These are phyloP conservation scores for Calypte anna DNA, from an alignment of 2,113 vertebrate genomes.

Conservation along the genomic window DNA sequence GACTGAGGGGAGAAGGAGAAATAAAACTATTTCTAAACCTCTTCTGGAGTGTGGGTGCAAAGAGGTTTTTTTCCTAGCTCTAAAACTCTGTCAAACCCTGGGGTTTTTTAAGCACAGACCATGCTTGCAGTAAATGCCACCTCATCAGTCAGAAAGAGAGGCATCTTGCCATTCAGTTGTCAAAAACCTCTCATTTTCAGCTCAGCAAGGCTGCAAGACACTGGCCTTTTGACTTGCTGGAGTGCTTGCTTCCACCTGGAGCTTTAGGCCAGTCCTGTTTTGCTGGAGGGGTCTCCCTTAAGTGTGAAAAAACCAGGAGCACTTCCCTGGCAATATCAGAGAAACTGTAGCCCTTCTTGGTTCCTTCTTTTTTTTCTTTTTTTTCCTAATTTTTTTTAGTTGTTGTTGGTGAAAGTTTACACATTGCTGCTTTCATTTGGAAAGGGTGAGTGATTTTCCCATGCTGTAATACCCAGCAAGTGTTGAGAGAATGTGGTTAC, in stretches of 20 bases:
- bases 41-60: slow-evolving; percentile 1
- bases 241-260: background rate
- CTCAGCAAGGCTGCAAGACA: background rate
- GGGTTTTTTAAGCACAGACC: background rate
- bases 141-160: background rate
- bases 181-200: background rate
- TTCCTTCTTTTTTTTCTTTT: background rate
- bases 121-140: background rate
- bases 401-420: slow-evolving; percentile 7
- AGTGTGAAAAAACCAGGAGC: slow-evolving; percentile 21
- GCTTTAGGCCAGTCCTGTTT: background rate
- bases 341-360: background rate
- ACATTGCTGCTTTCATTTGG: slow-evolving; percentile 22
- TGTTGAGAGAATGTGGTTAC: slow-evolving; percentile 79
- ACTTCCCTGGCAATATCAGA: slow-evolving; percentile 27
- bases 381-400: background rate
- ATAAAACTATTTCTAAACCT: background rate
- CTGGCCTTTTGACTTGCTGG: background rate
- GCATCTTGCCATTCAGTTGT: slow-evolving; percentile 9
- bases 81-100: background rate
- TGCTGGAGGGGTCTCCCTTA: background rate
- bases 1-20: background rate
- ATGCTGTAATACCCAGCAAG: slow-evolving; percentile 64
- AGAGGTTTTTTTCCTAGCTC: background rate
- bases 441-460: slow-evolving; percentile 69